phyloP scores from a whole-genome alignment of 2,113 vertebrate species.

The Mobula birostris region DNA sequence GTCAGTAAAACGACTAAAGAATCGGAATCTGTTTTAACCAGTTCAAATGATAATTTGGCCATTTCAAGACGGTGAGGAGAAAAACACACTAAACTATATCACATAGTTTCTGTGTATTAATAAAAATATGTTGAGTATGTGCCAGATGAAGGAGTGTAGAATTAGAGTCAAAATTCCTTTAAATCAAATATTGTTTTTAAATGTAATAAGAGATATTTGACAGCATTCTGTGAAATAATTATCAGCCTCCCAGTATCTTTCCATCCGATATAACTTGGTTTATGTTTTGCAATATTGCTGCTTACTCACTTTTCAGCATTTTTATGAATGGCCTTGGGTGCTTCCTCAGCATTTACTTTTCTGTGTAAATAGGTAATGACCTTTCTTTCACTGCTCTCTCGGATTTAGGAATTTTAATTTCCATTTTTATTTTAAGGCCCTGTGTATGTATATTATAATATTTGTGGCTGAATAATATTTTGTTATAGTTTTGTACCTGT shows the following conservation, averaged over 20 bases:
- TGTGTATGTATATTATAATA: slow-evolving; percentile 33
- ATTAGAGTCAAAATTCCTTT: background rate
- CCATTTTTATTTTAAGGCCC: slow-evolving; percentile 28
- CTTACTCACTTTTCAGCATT: slow-evolving; percentile 26
- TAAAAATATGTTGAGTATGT: background rate
- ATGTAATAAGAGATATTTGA: background rate
- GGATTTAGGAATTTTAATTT: slow-evolving; percentile 36
- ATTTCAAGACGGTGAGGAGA: background rate
- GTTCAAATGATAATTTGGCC: background rate
- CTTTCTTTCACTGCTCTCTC: slow-evolving; percentile 9
- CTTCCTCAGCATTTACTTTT: slow-evolving; percentile 26
- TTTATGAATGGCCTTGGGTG: slow-evolving; percentile 23
- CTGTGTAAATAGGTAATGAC: slow-evolving; percentile 30
- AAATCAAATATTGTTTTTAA: slow-evolving; percentile 22
- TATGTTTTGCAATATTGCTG: slow-evolving; percentile 28
- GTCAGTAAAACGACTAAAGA: background rate
- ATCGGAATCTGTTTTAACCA: background rate
- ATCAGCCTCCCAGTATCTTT: background rate
- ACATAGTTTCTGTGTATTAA: background rate
- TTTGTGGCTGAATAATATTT: slow-evolving; percentile 37
- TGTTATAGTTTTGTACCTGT: slow-evolving; percentile 40
- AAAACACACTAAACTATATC: background rate
- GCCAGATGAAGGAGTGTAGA: background rate
- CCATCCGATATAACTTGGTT: background rate
- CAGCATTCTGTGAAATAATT: background rate